Conservation (phyloP, 1,140 invertebrate species). For the Pissodes strobi region DNA sequence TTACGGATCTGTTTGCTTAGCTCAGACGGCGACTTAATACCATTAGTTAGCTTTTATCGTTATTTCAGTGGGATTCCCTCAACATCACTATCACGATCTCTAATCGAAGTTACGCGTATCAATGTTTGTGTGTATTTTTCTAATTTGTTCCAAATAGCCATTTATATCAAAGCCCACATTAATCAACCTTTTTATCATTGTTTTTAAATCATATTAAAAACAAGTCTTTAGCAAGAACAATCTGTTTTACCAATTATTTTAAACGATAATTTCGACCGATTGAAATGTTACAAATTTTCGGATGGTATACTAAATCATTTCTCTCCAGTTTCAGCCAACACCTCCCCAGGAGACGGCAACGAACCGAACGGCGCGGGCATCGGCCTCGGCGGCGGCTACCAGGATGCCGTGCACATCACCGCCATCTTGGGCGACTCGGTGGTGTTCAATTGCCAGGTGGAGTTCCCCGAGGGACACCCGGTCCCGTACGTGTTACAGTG, state of each 20-base stretch:
- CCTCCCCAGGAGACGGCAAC: slow-evolving; percentile 58
- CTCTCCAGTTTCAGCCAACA: slow-evolving; percentile 1
- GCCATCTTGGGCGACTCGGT: slow-evolving; percentile 93
- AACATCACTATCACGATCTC: too few relatives aligned
- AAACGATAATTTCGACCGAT: too few relatives aligned
- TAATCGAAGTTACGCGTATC: too few relatives aligned
- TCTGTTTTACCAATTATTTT: too few relatives aligned
- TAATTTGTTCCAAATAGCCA: too few relatives aligned
- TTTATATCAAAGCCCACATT: too few relatives aligned
- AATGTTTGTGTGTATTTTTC: too few relatives aligned
- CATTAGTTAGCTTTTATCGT: not conserved
- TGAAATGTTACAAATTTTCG: too few relatives aligned
- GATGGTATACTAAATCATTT: too few relatives aligned
- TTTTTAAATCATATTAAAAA: too few relatives aligned
- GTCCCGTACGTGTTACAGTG: slow-evolving; percentile 96
- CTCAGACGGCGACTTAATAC: slow-evolving; percentile 9
- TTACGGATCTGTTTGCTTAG: slow-evolving; percentile 14
- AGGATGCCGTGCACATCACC: slow-evolving; percentile 93
- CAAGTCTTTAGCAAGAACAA: too few relatives aligned
- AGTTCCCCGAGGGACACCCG: slow-evolving; percentile 90
- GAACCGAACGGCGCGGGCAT: slow-evolving; percentile 52
- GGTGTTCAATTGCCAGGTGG: slow-evolving; percentile 94
- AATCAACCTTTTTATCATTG: too few relatives aligned
- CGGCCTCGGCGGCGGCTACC: slow-evolving; percentile 46
- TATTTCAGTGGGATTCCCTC: not conserved